Conservation (phyloP, 2,888 invertebrate species). For the Slavum lentiscoides region DNA sequence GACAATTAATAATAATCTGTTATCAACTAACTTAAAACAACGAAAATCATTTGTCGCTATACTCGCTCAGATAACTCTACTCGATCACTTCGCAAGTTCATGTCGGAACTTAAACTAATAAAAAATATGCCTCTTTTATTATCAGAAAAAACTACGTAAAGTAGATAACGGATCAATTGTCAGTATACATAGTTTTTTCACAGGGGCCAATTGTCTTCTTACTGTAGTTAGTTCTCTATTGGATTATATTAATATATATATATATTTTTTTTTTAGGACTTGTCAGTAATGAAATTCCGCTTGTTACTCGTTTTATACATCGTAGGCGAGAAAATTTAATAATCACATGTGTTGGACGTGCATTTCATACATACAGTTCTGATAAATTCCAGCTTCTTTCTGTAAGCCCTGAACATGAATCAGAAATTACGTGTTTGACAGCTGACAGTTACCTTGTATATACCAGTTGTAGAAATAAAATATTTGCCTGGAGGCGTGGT, state of each 20-base stretch:
- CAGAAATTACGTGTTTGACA: slow-evolving; percentile 77
- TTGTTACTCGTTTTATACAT: slow-evolving; percentile 80
- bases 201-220: no score
- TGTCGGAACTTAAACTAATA: no score
- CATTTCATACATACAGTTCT: slow-evolving; percentile 90
- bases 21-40: no score
- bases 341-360: slow-evolving; percentile 86
- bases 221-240: neutral
- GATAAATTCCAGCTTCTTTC: slow-evolving; percentile 78
- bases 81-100: no score
- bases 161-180: no score
- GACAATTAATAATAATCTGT: no score
- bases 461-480: slow-evolving; percentile 71
- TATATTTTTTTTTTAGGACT: slow-evolving; percentile 71
- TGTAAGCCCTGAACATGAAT: slow-evolving; percentile 79
- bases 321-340: slow-evolving; percentile 84
- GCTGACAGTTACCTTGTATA: slow-evolving; percentile 78
- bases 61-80: no score
- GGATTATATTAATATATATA: no score
- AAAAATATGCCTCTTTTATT: no score
- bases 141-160: no score
- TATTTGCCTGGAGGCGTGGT: slow-evolving; percentile 87
- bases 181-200: no score
- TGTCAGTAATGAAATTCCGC: slow-evolving; percentile 88
- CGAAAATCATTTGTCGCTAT: no score